Base-by-base conservation (phyloP, 92 coral and sea anemone genomes). In the Micromussa lordhowensis region DNA sequence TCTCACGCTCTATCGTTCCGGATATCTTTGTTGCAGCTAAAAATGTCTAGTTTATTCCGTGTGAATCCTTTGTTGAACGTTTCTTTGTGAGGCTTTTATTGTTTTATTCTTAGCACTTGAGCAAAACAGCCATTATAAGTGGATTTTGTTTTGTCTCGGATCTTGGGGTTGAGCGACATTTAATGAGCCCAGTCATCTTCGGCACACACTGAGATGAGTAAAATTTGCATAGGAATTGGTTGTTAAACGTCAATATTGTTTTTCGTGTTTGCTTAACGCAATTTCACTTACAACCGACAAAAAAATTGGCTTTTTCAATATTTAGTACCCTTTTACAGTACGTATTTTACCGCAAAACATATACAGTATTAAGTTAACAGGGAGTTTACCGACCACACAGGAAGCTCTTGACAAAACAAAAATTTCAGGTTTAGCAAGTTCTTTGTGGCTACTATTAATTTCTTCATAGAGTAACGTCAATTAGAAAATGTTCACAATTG, bases 91-190 rank as follows among this genome's bases (percentile, higher is more conserved):
- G 11, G 12, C 30, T 53, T 48, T 28, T 24, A 49, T 78, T 78
- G 82, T 78, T 21, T 78, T 49, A 29, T 35, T n/a, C 78, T 78
- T 53, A 26, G 55, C 82, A 57, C 29, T 61, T 54, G 53, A 80
- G 44, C 26, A 32, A 59, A 71, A 13, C 32, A 55, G 4, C 32
- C 19, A 80, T 57, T 17, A 44, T 35, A 34, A 80, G 73, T 61
- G 53, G 51, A 80, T 34, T 21, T 58, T 80, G 83, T 80, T 80
- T 80, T 80, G 83, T 80, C 83, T 59, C 0, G 72, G 72, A 57
- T 59, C 13, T 44, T 80, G 35, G 32, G 19, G 24, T 59, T 80
- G 51, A 57, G 51, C 68, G 83, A 35, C 59, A 80, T 57, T 79
- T 57, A 59, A 80, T 80, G 29, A 59, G 51, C 11, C 30, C 55